phyloP scores from a whole-genome alignment of 1,140 invertebrate genomes.

The Caenorhabditis briggsae region DNA sequence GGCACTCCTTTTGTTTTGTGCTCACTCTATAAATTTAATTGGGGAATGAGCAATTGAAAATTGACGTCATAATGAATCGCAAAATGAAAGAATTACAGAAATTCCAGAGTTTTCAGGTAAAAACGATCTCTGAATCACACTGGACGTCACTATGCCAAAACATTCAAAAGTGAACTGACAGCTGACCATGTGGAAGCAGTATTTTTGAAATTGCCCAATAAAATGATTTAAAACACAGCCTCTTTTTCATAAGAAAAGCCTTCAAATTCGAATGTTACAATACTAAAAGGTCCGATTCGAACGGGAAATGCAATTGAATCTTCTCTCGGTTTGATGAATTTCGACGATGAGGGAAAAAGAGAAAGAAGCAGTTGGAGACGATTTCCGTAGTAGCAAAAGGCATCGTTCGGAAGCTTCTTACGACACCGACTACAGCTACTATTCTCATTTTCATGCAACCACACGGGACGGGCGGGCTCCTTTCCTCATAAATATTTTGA shows the following conservation, averaged over 20 bases:
- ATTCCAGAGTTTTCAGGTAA: not conserved
- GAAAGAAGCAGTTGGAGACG: not conserved
- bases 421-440: constrained; percentile 19
- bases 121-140: not conserved
- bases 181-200: constrained; percentile 28
- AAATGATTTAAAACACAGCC: not conserved
- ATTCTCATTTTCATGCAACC: constrained; percentile 39
- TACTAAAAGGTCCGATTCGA: not conserved
- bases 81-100: too few relatives aligned
- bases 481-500: constrained; percentile 50
- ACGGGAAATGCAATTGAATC: constrained; percentile 37
- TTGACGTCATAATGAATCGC: constrained; percentile 28
- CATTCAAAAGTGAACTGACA: not conserved
- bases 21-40: constrained; percentile 1
- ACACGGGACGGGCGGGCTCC: not conserved
- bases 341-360: not conserved
- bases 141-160: not conserved
- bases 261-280: too few relatives aligned
- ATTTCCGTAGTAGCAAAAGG: constrained; percentile 36
- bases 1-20: constrained; percentile 9
- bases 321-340: not conserved
- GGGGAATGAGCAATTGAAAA: not conserved
- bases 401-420: not conserved
- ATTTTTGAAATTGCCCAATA: constrained; percentile 1
- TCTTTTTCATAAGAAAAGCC: too few relatives aligned